phyloP scores from a whole-genome alignment of 2,113 vertebrate genomes.

The Patagioenas fasciata region DNA sequence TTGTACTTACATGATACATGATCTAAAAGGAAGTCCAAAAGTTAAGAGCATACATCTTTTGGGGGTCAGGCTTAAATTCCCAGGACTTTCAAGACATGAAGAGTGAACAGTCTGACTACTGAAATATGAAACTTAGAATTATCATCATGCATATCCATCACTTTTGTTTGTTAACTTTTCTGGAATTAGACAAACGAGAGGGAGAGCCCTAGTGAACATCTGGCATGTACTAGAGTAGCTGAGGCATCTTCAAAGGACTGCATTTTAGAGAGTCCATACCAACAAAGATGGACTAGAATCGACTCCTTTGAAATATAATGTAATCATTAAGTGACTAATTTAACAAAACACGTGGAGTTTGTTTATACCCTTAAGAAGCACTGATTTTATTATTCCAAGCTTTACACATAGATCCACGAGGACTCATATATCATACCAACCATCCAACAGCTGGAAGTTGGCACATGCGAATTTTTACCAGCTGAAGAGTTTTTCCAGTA shows the following conservation, averaged over 20 bases:
- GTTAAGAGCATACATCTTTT: slow-evolving; percentile 56
- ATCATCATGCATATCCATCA: slow-evolving; percentile 54
- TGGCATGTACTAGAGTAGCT: neutral
- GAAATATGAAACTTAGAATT: slow-evolving; percentile 55
- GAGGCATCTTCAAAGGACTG: slow-evolving; percentile 5
- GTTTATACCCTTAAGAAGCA: neutral
- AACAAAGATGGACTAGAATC: neutral
- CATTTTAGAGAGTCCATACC: slow-evolving; percentile 2
- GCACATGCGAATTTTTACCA: slow-evolving; percentile 5
- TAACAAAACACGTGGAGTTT: slow-evolving; percentile 12
- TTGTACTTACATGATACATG: slow-evolving; percentile 64
- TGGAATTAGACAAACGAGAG: slow-evolving; percentile 5
- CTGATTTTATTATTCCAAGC: slow-evolving; percentile 27
- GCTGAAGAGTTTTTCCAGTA: neutral
- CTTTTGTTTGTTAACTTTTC: slow-evolving; percentile 43
- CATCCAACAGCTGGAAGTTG: neutral
- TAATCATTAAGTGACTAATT: neutral
- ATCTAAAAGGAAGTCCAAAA: slow-evolving; percentile 69
- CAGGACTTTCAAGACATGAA: slow-evolving; percentile 27
- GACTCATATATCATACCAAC: neutral
- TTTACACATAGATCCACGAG: neutral
- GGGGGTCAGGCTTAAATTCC: slow-evolving; percentile 53
- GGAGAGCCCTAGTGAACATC: neutral
- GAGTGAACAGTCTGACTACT: slow-evolving; percentile 43
- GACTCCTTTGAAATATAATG: neutral